A percentile compares a stretch with the other conserved stretches of the same genome.
These are phyloP conservation scores for Hoplostethus atlanticus DNA, from an alignment of 2,797 vertebrate species.

Conservation along the genomic window DNA sequence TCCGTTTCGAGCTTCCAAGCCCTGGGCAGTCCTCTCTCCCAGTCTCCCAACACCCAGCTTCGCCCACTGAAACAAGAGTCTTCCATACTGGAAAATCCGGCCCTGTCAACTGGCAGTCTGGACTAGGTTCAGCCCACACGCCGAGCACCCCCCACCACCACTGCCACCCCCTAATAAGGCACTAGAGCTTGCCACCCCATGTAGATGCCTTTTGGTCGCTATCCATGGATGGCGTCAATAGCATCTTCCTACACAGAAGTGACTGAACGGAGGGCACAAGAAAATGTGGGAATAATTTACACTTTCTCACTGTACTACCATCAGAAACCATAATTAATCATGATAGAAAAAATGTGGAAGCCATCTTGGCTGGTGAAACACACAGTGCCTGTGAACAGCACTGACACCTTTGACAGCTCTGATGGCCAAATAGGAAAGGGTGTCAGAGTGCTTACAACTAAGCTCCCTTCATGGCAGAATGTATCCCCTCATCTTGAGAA, in stretches of 20 bases:
- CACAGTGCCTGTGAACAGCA: constrained; percentile 89
- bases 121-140: constrained; percentile 80
- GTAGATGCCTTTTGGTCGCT: constrained; percentile 86
- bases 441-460: constrained; percentile 85
- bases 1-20: constrained; percentile 83
- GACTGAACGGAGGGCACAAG: constrained; percentile 85
- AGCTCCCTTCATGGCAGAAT: constrained; percentile 75
- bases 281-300: constrained; percentile 87
- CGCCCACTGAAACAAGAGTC: constrained; percentile 82
- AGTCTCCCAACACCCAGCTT: constrained; percentile 83
- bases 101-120: constrained; percentile 84
- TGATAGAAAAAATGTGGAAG: constrained; percentile 87
- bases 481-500: constrained; percentile 62
- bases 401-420: constrained; percentile 87
- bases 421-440: constrained; percentile 85
- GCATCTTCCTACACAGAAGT: constrained; percentile 89
- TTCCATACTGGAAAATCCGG: constrained; percentile 85
- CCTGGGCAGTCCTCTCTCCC: constrained; percentile 81
- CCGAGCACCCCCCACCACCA: constrained; percentile 68
- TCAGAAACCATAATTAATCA: constrained; percentile 89
- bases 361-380: constrained; percentile 87
- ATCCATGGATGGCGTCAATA: constrained; percentile 87
- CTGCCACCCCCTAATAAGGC: constrained; percentile 76
- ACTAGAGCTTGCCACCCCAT: constrained; percentile 82
- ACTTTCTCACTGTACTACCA: constrained; percentile 86